Percentiles rank a stretch among this genome's conserved stretches.
phyloP scores from a whole-genome alignment of 2,113 vertebrate species.

The Speoplatyrhinus poulsoni region DNA sequence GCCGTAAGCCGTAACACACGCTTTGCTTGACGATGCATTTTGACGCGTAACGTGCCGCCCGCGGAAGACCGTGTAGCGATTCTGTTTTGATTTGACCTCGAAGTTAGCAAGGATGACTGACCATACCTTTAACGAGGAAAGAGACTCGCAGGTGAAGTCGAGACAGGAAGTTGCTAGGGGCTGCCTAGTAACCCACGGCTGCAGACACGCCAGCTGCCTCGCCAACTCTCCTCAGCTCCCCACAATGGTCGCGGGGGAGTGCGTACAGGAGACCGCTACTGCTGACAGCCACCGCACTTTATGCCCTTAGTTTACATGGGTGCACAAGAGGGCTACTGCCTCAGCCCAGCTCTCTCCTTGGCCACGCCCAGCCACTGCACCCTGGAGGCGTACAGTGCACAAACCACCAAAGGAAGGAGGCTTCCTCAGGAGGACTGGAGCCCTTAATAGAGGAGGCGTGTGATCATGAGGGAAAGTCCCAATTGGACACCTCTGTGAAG shows the following conservation, averaged over 20 bases:
- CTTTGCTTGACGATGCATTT: too few relatives aligned
- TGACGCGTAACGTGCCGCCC: too few relatives aligned
- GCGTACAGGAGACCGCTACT: slow-evolving; percentile 45
- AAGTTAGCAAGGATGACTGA: too few relatives aligned
- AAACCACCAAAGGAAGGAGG: slow-evolving; percentile 2
- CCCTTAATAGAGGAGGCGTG: slow-evolving; percentile 22
- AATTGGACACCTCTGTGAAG: slow-evolving; percentile 78
- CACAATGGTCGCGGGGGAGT: slow-evolving; percentile 46
- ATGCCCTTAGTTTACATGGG: slow-evolving; percentile 54
- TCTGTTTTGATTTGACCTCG: too few relatives aligned
- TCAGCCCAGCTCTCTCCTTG: slow-evolving; percentile 25
- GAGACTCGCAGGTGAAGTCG: too few relatives aligned
- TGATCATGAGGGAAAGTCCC: slow-evolving; percentile 68
- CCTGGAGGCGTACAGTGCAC: not conserved
- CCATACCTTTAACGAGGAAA: too few relatives aligned
- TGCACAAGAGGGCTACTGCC: slow-evolving; percentile 47
- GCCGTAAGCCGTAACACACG: too few relatives aligned
- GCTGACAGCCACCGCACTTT: slow-evolving; percentile 54
- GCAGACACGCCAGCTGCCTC: slow-evolving; percentile 21
- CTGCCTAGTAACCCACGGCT: not conserved
- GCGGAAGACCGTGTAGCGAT: too few relatives aligned
- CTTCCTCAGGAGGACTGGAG: slow-evolving; percentile 35
- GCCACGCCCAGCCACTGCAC: slow-evolving; percentile 19
- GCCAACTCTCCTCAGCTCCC: slow-evolving; percentile 26
- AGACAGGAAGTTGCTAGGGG: too few relatives aligned